Percentiles rank a stretch among this genome's conserved stretches.
phyloP scores from a whole-genome alignment of 2,797 vertebrate species.

The Bovichtus diacanthus region DNA sequence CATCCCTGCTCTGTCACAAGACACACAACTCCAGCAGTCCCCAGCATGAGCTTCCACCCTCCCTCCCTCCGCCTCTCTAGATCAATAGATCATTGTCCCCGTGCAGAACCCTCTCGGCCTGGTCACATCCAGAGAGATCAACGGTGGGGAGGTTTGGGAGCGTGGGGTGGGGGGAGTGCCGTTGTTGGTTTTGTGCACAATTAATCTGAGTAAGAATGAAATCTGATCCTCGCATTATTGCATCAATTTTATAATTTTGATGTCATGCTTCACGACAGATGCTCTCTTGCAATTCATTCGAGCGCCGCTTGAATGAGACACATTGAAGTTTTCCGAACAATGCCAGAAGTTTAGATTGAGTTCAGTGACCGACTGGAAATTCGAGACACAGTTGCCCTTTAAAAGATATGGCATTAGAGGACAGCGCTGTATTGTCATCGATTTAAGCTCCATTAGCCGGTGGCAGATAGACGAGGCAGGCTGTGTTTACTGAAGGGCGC shows the following conservation, averaged over 20 bases:
- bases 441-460: constrained; percentile 25
- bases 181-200: background rate
- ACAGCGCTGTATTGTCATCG: constrained; percentile 17
- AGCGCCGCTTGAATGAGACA: constrained; percentile 15
- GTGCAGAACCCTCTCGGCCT: constrained; percentile 36
- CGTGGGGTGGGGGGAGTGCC: background rate
- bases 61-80: constrained; percentile 25
- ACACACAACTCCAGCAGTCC: constrained; percentile 41
- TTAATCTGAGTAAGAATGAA: constrained; percentile 26
- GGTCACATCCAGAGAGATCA: constrained; percentile 53
- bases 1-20: constrained; percentile 48
- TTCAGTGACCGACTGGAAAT: constrained; percentile 16
- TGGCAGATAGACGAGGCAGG: constrained; percentile 27
- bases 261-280: constrained; percentile 30
- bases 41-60: constrained; percentile 46
- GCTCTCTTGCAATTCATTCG: background rate
- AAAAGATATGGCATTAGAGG: background rate
- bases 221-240: constrained; percentile 1
- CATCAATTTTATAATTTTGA: constrained; percentile 14
- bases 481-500: constrained; percentile 40
- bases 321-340: constrained; percentile 3
- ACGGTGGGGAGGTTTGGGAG: constrained; percentile 16
- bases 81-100: constrained; percentile 68
- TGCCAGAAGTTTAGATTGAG: constrained; percentile 7
- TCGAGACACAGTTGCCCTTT: constrained; percentile 6